Evolutionary conservation across 64 coral and sea anemone genomes (phyloP).

Genomic region (Trachythela sp.): DNA sequence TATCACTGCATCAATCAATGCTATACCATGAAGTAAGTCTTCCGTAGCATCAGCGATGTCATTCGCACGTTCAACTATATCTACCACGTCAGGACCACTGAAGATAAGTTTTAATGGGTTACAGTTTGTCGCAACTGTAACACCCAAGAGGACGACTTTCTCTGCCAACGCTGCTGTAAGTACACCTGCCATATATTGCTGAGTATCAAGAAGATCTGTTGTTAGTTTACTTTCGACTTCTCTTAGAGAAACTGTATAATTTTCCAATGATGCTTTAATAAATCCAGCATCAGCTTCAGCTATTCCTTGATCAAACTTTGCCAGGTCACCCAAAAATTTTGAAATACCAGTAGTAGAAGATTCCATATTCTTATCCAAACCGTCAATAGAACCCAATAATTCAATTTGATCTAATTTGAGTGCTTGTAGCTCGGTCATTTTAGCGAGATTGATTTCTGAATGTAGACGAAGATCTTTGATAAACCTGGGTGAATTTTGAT

Average conservation of each 20-base stretch:
- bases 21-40: background rate
- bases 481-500: background rate
- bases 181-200: background rate
- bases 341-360: background rate
- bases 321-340: background rate
- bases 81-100: slow-evolving; percentile 15
- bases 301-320: background rate
- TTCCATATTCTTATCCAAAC: slow-evolving; percentile 4
- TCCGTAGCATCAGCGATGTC: slow-evolving; percentile 6
- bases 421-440: background rate
- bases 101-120: background rate
- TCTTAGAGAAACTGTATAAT: background rate
- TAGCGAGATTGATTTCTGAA: background rate
- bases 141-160: background rate
- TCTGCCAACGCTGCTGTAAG: background rate
- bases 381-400: slow-evolving; percentile 4
- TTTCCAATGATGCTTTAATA: background rate
- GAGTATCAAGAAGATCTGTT: background rate
- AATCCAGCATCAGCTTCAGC: background rate
- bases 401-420: slow-evolving; percentile 2
- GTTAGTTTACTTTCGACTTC: background rate
- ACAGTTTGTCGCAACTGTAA: background rate
- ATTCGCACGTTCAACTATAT: background rate
- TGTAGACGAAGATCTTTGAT: slow-evolving; percentile 9
- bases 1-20: background rate